Evolutionary conservation across 2,888 invertebrate genomes (phyloP).

Genomic region (Notocelia uddmanniana): DNA sequence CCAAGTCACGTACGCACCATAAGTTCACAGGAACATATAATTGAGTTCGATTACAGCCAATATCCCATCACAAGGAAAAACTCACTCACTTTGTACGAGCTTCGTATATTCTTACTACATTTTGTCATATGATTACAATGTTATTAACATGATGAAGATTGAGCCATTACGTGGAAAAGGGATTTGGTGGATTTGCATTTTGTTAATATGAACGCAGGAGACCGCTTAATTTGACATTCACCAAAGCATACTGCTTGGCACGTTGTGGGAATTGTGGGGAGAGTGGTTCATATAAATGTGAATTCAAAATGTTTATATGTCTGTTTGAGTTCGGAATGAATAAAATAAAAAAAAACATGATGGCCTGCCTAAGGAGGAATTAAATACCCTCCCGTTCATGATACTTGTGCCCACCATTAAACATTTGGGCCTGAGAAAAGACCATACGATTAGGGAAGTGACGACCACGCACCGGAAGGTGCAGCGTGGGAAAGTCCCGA

Average conservation of each 20-base stretch:
- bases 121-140: not conserved
- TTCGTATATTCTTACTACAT: not conserved
- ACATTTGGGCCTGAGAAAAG: too few species aligned
- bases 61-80: not conserved
- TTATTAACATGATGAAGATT: conserved; percentile 14
- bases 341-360: too few species aligned
- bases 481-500: too few species aligned
- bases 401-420: too few species aligned
- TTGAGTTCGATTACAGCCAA: conserved; percentile 32
- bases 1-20: conserved; percentile 33
- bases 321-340: too few species aligned
- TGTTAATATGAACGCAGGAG: not conserved
- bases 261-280: too few species aligned
- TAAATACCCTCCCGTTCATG: too few species aligned
- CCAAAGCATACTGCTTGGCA: not conserved
- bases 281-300: too few species aligned
- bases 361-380: too few species aligned
- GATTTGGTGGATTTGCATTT: conserved; percentile 13
- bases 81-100: not conserved
- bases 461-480: too few species aligned
- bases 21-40: conserved; percentile 27
- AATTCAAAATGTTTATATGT: too few species aligned
- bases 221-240: not conserved
- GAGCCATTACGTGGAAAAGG: conserved; percentile 12
- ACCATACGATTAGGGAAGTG: too few species aligned